These are phyloP conservation scores for Schizaphis graminum DNA, from an alignment of 2,888 invertebrate species.

Conservation along the genomic window DNA sequence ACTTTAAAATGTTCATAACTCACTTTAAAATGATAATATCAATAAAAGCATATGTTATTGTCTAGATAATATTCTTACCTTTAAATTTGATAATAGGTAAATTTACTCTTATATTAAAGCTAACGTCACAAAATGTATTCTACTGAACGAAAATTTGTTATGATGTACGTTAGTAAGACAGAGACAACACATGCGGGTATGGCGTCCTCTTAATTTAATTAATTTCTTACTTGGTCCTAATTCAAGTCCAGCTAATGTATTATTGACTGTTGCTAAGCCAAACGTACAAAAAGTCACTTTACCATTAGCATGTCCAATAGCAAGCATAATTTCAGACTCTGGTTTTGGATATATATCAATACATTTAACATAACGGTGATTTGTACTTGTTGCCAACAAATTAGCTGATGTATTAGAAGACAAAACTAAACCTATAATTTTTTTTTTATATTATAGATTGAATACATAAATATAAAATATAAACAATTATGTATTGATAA, in stretches of 20 bases:
- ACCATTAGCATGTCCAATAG: constrained; percentile 91
- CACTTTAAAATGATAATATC: no score
- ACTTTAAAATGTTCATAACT: no score
- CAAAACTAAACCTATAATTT: constrained; percentile 76
- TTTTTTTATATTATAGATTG: neutral
- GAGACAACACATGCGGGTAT: no score
- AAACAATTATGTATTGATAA: neutral
- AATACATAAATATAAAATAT: neutral
- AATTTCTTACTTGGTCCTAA: constrained; percentile 75
- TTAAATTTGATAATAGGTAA: no score
- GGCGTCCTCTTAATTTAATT: constrained; percentile 8
- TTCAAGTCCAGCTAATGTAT: constrained; percentile 81
- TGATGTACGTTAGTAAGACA: no score
- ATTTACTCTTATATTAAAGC: no score
- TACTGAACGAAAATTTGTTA: no score
- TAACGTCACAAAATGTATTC: no score
- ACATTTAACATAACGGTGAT: constrained; percentile 86
- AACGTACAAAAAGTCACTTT: constrained; percentile 85
- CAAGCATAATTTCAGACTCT: constrained; percentile 82
- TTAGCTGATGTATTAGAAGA: constrained; percentile 80
- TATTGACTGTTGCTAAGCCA: constrained; percentile 79
- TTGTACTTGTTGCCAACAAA: constrained; percentile 80
- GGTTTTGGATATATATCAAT: constrained; percentile 87
- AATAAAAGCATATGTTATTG: no score
- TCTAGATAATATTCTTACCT: no score